Evolutionary conservation across 30 jellyfish, hydroid and myxozoan species (phyloP), one percentile per base, ranked within the genome.

Genomic region (Aurelia sp.): DNA sequence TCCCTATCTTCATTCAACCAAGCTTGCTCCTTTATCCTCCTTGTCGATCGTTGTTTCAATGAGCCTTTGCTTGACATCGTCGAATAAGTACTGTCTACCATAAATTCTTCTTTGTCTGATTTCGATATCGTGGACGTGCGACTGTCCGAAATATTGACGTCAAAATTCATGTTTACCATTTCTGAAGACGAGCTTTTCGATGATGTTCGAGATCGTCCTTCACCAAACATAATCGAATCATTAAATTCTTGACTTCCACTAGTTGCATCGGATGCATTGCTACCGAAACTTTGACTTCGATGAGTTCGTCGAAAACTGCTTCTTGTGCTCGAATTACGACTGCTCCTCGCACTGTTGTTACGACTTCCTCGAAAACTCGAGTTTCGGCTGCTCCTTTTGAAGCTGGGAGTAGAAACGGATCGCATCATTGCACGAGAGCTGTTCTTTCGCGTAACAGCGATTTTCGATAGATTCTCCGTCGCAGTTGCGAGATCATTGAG

Each of bases 281-380:
- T 81, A 8, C 66, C 79, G 16, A 81, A 18, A 76, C 91, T 81
- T 21, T 16, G 20, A 12, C 83, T 64, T 11, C 91, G 85, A 67
- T 48, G 18, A 12, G 84, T 21, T 21, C 72, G 50, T 30, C 91
- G 85, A 68, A 82, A 40, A 47, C 91, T 76, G 63, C 76, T 76
- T 58, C 87, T 76, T 58, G 87, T 77, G 63, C 87, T 82, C 52
- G 91, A 82, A 69, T 82, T 82, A 3, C 91, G 91, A 70, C 91
- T 82, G 63, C 91, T 82, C 40, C 62, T 68, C 62, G 91, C 81
- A 75, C 91, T 82, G 12, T 84, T 68, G 66, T 82, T 82, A 5
- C 91, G 91, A 69, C 91, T 82, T 18, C 85, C 85, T 16, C 85
- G 91, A 33, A 58, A 82, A 27, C 91, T 82, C 24, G 85, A 82